Conservation (phyloP, 2,888 invertebrate genomes). For the Hypolimnas misippus region DNA sequence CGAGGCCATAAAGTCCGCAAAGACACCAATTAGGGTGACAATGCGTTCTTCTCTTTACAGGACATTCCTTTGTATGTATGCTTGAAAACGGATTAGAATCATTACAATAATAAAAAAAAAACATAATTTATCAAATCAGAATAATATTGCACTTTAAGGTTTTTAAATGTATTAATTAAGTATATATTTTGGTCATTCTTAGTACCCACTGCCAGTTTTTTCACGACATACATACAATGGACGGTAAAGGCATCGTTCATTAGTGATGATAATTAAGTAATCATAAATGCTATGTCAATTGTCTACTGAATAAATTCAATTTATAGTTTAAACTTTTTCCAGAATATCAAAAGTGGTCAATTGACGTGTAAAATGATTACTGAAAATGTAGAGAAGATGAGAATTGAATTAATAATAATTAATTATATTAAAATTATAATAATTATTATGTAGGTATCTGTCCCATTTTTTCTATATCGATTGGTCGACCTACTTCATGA, state of each 20-base stretch:
- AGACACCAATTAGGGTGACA: constrained; percentile 82
- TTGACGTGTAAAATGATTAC: constrained; percentile 63
- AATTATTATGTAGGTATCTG: constrained; percentile 54
- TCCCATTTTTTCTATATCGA: constrained; percentile 66
- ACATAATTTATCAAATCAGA: not conserved
- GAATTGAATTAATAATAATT: constrained; percentile 49
- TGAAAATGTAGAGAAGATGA: constrained; percentile 51
- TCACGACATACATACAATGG: constrained; percentile 48
- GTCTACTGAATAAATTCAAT: constrained; percentile 44
- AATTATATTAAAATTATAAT: constrained; percentile 47
- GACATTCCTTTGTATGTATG: constrained; percentile 58
- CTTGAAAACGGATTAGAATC: constrained; percentile 24
- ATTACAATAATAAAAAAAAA: constrained; percentile 6
- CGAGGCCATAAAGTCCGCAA: constrained; percentile 95
- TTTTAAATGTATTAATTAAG: constrained; percentile 18
- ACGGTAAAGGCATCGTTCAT: constrained; percentile 44
- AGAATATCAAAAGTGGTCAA: constrained; percentile 37
- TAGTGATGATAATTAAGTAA: constrained; percentile 50
- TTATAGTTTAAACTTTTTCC: constrained; percentile 32
- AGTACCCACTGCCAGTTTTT: constrained; percentile 38
- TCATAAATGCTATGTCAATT: constrained; percentile 56
- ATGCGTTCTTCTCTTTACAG: constrained; percentile 46
- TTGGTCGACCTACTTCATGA: constrained; percentile 65
- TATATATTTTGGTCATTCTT: constrained; percentile 18
- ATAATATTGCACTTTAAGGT: constrained; percentile 4